Conservation (phyloP, 2,888 invertebrate genomes). For the Leucophora obtusa region DNA sequence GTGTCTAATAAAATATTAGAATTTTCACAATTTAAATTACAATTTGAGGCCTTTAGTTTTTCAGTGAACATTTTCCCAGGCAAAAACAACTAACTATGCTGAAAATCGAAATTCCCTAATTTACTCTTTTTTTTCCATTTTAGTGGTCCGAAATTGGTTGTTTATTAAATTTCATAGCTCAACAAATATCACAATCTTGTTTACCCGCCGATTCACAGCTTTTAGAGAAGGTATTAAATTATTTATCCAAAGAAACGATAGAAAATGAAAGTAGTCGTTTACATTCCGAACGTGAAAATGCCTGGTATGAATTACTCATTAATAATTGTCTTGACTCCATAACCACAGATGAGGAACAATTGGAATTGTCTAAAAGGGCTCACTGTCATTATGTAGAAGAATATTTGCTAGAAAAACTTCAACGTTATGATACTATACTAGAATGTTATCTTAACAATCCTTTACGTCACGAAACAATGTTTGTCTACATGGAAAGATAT, state of each 20-base stretch:
- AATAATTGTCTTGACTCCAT: conserved; percentile 82
- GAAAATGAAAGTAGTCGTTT: conserved; percentile 78
- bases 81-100: too few species aligned
- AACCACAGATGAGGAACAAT: conserved; percentile 81
- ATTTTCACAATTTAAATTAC: too few species aligned
- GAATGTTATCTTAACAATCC: conserved; percentile 84
- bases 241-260: conserved; percentile 80
- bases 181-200: conserved; percentile 81
- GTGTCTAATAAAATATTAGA: too few species aligned
- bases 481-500: conserved; percentile 80
- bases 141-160: conserved; percentile 81
- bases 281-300: conserved; percentile 86
- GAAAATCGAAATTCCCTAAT: too few species aligned
- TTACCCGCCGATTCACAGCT: conserved; percentile 79
- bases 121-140: conserved; percentile 19
- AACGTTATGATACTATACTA: conserved; percentile 83
- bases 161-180: conserved; percentile 83
- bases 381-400: conserved; percentile 86
- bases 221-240: conserved; percentile 82
- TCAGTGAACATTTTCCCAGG: too few species aligned
- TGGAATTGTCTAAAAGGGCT: conserved; percentile 83
- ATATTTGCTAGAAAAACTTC: conserved; percentile 82
- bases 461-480: conserved; percentile 82
- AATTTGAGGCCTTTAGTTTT: too few species aligned
- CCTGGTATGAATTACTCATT: conserved; percentile 85